Evolutionary conservation across 2,888 invertebrate genomes (phyloP).

Genomic region (Drosophila anceps): DNA sequence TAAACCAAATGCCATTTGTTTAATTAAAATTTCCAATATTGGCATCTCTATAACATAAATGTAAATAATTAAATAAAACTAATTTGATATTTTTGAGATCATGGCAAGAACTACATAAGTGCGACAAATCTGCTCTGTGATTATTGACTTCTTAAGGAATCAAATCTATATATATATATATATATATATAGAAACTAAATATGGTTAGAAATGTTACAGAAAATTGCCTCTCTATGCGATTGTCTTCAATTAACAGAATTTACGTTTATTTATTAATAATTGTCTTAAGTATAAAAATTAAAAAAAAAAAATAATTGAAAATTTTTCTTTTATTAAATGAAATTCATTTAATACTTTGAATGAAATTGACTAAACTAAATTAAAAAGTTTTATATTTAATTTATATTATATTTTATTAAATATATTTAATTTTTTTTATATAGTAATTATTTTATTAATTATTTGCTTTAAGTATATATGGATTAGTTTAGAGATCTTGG

Average conservation of each 20-base stretch:
- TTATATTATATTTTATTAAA: too few species aligned
- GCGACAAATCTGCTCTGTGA: conserved; percentile 4
- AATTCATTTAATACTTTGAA: too few species aligned
- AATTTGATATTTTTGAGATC: conserved; percentile 19
- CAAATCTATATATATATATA: background rate
- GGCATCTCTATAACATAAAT: conserved; percentile 48
- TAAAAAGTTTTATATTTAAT: background rate
- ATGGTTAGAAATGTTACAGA: background rate
- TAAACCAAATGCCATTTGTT: conserved; percentile 70
- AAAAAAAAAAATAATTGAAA: too few species aligned
- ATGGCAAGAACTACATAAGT: conserved; percentile 10
- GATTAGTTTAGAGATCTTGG: too few species aligned
- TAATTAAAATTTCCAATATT: conserved; percentile 66
- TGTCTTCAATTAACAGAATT: background rate
- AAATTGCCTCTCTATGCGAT: background rate
- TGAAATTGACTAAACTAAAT: too few species aligned
- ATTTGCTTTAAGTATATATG: too few species aligned
- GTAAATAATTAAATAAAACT: conserved; percentile 36
- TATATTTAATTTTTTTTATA: too few species aligned
- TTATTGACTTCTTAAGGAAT: background rate
- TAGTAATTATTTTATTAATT: too few species aligned
- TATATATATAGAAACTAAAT: too few species aligned
- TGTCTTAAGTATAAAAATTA: background rate
- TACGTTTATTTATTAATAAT: background rate
- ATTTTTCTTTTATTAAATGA: too few species aligned